Conservation (phyloP, 2,797 vertebrate species). For the Zonotrichia albicollis region DNA sequence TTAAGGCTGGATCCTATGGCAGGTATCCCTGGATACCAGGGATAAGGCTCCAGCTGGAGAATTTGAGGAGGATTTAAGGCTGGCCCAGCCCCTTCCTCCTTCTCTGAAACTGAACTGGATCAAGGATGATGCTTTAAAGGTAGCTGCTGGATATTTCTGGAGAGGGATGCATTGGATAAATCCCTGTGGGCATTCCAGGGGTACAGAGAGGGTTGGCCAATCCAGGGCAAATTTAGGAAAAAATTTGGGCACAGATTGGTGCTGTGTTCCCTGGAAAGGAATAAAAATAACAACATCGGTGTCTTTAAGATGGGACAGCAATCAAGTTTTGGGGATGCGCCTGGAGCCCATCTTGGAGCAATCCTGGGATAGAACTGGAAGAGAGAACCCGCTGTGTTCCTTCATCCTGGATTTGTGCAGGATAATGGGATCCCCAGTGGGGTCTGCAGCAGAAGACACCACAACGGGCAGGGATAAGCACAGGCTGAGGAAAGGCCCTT, state of each 20-base stretch:
- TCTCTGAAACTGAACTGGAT: not conserved
- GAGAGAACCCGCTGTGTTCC: not conserved
- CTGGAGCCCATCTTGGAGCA: not conserved
- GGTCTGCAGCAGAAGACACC: not conserved
- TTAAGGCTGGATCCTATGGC: not conserved
- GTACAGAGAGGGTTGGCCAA: not conserved
- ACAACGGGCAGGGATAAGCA: rapidly evolving
- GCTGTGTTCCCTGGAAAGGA: not conserved
- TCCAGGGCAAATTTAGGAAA: not conserved
- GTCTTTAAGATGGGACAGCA: not conserved
- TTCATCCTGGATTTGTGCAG: not conserved
- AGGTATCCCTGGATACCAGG: not conserved
- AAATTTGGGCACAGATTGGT: not conserved
- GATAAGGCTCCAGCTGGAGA: not conserved
- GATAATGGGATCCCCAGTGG: rapidly evolving
- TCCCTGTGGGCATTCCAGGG: not conserved
- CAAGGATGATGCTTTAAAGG: not conserved
- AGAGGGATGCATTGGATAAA: not conserved
- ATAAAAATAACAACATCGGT: not conserved
- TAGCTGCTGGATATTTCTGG: not conserved
- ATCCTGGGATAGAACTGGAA: not conserved
- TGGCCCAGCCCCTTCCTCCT: not conserved
- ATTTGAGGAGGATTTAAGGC: not conserved
- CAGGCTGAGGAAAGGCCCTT: not conserved
- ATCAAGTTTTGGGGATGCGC: not conserved